These are phyloP conservation scores for Anomalospiza imberbis DNA, from an alignment of 2,797 vertebrate species.

Conservation along the genomic window DNA sequence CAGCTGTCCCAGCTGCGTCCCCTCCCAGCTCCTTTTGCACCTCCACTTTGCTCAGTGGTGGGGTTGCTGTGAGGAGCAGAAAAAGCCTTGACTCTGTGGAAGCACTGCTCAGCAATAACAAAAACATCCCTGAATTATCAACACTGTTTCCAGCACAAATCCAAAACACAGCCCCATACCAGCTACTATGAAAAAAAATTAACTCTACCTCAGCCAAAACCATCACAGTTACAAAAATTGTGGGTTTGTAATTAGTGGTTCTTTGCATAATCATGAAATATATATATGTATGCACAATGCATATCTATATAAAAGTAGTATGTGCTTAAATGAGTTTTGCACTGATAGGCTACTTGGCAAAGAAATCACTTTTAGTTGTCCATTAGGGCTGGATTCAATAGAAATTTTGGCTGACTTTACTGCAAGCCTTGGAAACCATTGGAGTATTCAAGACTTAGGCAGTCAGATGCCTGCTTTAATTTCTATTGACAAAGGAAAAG, in stretches of 20 bases:
- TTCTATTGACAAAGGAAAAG: constrained; percentile 63
- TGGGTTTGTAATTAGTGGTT: background rate
- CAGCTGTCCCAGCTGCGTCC: background rate
- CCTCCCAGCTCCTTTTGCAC: background rate
- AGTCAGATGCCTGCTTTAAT: constrained; percentile 60
- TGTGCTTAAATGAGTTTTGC: constrained; percentile 1
- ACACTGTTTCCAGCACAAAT: background rate
- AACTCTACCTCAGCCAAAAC: background rate
- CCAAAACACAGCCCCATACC: background rate
- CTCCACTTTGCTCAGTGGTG: background rate
- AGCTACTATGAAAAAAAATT: background rate
- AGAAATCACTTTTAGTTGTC: constrained; percentile 8
- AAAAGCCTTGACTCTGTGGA: background rate
- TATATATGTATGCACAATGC: background rate
- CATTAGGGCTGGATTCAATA: constrained; percentile 54
- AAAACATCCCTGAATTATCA: constrained; percentile 16
- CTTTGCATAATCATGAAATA: background rate
- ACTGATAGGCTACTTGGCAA: constrained; percentile 29
- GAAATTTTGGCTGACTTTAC: constrained; percentile 45
- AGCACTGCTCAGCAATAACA: background rate
- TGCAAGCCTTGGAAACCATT: constrained; percentile 45
- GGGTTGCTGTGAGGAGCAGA: background rate
- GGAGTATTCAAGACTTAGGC: constrained; percentile 28
- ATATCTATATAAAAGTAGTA: background rate
- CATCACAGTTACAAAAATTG: background rate